A percentile compares a stretch with the other conserved stretches of the same genome.
These are phyloP conservation scores for Leptinotarsa lineolata DNA, from an alignment of 1,140 invertebrate genomes.

Conservation along the genomic window DNA sequence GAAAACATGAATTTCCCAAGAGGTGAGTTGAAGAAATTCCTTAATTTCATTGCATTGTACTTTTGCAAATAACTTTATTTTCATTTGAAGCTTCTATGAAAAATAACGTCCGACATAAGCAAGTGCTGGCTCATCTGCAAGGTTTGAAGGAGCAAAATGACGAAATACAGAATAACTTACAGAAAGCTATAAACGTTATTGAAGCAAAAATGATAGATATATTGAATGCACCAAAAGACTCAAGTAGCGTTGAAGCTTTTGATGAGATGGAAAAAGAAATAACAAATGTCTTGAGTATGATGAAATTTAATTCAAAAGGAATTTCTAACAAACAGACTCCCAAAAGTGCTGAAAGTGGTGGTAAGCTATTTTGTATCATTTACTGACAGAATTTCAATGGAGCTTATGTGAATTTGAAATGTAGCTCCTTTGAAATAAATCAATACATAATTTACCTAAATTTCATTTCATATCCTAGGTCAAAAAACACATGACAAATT, in stretches of 20 bases:
- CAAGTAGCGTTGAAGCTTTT: constrained; percentile 41
- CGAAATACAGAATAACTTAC: constrained; percentile 42
- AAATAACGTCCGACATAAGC: constrained; percentile 23
- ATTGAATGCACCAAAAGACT: constrained; percentile 28
- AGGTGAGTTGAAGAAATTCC: neutral
- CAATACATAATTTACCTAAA: no score
- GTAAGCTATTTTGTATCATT: neutral
- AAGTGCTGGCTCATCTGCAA: constrained; percentile 36
- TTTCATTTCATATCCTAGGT: no score
- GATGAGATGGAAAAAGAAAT: constrained; percentile 49
- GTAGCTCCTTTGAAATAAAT: no score
- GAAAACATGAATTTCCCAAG: neutral
- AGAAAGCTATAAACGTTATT: constrained; percentile 47
- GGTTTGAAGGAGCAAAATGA: constrained; percentile 39
- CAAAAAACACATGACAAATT: constrained; percentile 23
- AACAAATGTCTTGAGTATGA: constrained; percentile 40
- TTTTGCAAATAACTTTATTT: neutral
- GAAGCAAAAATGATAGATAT: constrained; percentile 49
- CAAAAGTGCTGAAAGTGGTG: neutral
- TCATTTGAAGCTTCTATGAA: neutral
- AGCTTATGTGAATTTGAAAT: no score
- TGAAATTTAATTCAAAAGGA: constrained; percentile 29
- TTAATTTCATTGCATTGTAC: neutral
- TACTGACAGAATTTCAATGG: no score
- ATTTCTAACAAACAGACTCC: constrained; percentile 2